phyloP scores from a whole-genome alignment of 2,113 vertebrate genomes.

The Gymnorhina tibicen region DNA sequence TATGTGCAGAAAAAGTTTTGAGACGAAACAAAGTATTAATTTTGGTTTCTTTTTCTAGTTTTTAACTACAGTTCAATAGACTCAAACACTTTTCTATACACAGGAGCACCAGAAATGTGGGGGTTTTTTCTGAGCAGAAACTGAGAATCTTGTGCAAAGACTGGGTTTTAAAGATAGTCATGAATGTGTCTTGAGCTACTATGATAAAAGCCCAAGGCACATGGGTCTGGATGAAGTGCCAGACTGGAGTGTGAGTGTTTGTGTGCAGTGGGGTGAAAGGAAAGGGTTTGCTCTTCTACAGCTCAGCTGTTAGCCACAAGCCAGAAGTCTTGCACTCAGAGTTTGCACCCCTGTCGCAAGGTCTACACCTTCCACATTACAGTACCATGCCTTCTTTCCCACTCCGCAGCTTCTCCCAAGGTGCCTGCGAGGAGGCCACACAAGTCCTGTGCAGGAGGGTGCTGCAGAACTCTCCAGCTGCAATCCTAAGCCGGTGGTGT shows the following conservation, averaged over 20 bases:
- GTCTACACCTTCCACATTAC: neutral
- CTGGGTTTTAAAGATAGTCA: neutral
- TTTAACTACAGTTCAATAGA: neutral
- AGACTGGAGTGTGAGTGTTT: neutral
- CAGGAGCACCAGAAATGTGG: neutral
- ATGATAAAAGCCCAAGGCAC: neutral
- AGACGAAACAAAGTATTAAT: neutral
- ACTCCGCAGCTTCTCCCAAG: neutral
- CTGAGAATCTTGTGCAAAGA: neutral
- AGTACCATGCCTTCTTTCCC: neutral
- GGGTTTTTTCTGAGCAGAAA: neutral
- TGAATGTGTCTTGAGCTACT: neutral
- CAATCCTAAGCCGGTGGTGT: neutral
- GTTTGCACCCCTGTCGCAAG: neutral
- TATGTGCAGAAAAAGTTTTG: neutral
- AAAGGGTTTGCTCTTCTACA: neutral
- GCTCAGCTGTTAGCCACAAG: neutral
- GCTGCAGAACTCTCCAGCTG: neutral
- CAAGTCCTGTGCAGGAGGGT: neutral
- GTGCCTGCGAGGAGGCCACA: rapidly evolving
- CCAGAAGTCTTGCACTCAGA: neutral
- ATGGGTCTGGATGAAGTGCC: neutral
- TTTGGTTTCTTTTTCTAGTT: neutral
- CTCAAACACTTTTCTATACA: neutral
- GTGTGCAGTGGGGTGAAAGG: neutral